Conservation (phyloP, 2,113 vertebrate genomes). For the Actinemys pallida region DNA sequence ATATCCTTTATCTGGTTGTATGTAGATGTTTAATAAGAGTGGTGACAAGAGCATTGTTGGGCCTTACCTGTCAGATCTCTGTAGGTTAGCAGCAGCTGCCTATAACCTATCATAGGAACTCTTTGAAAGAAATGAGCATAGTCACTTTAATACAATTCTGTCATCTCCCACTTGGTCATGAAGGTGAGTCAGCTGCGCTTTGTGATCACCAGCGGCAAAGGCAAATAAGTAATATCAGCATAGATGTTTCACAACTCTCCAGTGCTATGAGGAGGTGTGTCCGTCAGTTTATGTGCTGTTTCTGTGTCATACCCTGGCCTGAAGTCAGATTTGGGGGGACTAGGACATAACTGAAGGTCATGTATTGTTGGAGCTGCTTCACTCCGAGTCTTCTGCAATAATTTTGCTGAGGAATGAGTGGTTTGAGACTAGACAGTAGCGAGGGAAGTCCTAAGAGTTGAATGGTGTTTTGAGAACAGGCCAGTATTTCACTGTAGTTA, state of each 20-base stretch:
- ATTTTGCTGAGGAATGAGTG: not conserved
- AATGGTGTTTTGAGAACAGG: not conserved
- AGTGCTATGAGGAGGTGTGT: not conserved
- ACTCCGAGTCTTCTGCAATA: not conserved
- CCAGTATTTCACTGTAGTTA: not conserved
- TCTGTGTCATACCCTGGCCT: not conserved
- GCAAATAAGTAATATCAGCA: not conserved
- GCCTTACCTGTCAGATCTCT: not conserved
- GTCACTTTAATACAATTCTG: not conserved
- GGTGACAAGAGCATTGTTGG: not conserved
- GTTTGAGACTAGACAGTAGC: not conserved
- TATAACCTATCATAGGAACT: not conserved
- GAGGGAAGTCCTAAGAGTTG: not conserved
- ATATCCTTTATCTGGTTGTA: not conserved
- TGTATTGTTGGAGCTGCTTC: not conserved
- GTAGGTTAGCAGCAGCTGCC: not conserved
- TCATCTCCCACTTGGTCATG: not conserved
- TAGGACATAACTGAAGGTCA: not conserved
- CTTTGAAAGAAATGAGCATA: not conserved
- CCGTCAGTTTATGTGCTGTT: not conserved
- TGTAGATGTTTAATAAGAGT: not conserved
- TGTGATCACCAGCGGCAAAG: not conserved
- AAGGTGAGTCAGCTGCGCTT: not conserved
- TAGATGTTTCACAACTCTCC: not conserved
- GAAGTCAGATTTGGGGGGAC: not conserved